Evolutionary conservation across 2,888 invertebrate species (phyloP).

Genomic region (Disparrhopalites patrizii): DNA sequence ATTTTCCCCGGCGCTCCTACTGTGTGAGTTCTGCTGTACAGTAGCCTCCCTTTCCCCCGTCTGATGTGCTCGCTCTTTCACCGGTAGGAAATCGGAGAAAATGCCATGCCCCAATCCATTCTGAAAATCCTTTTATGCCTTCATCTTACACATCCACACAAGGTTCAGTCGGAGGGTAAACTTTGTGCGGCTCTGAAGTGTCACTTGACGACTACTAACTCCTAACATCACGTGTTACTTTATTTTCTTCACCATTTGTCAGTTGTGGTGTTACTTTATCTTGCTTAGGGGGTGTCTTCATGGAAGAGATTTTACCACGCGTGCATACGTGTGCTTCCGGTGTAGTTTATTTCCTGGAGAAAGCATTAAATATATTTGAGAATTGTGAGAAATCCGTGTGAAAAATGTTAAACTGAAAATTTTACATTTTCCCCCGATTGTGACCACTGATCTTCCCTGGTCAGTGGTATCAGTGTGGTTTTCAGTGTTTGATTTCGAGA

Average conservation of each 20-base stretch:
- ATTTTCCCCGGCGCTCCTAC: slow-evolving; percentile 3
- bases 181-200: slow-evolving; percentile 25
- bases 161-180: slow-evolving; percentile 21
- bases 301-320: too few species aligned
- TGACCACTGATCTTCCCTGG: too few species aligned
- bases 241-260: neutral
- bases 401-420: too few species aligned
- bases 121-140: slow-evolving; percentile 21
- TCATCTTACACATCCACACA: slow-evolving; percentile 21
- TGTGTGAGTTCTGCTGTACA: too few species aligned
- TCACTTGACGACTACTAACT: slow-evolving; percentile 19
- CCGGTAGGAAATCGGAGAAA: slow-evolving; percentile 30
- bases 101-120: slow-evolving; percentile 32
- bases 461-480: too few species aligned
- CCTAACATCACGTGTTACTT: slow-evolving; percentile 18
- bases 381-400: too few species aligned
- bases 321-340: too few species aligned
- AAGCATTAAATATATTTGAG: too few species aligned
- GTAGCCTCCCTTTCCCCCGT: neutral
- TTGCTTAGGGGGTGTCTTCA: too few species aligned
- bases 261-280: neutral
- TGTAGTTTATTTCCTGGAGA: too few species aligned
- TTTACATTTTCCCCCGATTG: too few species aligned
- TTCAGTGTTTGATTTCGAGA: too few species aligned
- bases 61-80: slow-evolving; percentile 24